Percentiles rank a stretch among this genome's conserved stretches.
These are phyloP conservation scores for Diplodus puntazzo DNA, from an alignment of 2,797 vertebrate species.

Conservation along the genomic window DNA sequence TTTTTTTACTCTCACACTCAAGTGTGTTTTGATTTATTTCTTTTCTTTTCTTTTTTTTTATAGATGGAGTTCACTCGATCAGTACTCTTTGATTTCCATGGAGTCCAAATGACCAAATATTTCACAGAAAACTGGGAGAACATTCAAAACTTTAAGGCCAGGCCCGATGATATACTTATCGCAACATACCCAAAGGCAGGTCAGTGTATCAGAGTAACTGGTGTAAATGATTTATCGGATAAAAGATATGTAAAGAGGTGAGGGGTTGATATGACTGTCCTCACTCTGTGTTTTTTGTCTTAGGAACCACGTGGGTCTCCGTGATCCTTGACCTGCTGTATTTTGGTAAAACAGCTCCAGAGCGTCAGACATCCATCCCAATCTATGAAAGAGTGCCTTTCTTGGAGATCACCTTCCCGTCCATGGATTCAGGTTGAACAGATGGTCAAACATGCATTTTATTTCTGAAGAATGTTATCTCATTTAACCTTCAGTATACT, in stretches of 20 bases:
- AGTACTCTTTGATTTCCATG: background rate
- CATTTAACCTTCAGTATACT: too few relatives aligned
- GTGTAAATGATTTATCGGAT: background rate
- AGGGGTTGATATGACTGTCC: background rate
- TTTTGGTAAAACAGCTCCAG: background rate
- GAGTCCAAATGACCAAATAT: background rate
- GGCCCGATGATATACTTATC: slow-evolving; percentile 10
- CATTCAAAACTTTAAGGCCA: background rate
- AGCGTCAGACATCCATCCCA: slow-evolving; percentile 6
- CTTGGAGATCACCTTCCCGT: background rate
- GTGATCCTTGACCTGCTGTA: slow-evolving; percentile 1
- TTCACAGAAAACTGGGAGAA: slow-evolving; percentile 21
- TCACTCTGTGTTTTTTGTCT: background rate
- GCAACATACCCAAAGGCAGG: background rate
- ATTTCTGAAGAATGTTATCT: background rate
- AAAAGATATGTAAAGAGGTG: background rate
- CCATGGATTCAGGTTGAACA: background rate
- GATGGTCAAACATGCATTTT: background rate
- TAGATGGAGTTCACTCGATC: background rate
- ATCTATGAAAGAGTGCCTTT: slow-evolving; percentile 6
- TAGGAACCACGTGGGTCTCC: slow-evolving; percentile 18
- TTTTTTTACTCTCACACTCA: background rate
- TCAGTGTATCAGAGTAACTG: background rate
- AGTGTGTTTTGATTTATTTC: background rate
- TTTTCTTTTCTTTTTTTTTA: background rate